Conservation (phyloP, 1,140 invertebrate genomes). For the Eriocheir sinensis region DNA sequence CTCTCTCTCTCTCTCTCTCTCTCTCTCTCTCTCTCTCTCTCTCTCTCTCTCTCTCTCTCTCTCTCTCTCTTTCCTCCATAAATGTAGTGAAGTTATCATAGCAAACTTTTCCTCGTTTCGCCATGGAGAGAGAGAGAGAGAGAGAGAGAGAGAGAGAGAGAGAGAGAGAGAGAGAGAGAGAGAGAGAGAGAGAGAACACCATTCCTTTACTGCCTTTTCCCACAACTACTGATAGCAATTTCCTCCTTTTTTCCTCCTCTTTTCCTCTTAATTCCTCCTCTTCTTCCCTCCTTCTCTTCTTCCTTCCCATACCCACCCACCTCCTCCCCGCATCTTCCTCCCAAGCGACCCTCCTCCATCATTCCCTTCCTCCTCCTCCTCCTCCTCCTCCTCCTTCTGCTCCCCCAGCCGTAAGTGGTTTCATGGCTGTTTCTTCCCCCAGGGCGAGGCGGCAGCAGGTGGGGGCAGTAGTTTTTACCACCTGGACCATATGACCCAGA, state of each 20-base stretch:
- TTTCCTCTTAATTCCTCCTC: not conserved
- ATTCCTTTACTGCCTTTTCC: not conserved
- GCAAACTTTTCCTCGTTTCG: conserved; percentile 27
- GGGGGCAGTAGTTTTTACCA: not conserved
- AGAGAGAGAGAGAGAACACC: conserved; percentile 29
- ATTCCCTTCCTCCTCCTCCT: not conserved
- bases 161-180: conserved; percentile 22
- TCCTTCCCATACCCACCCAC: not conserved
- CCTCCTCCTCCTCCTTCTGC: not conserved
- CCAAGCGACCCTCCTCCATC: not conserved
- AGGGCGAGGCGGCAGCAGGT: not conserved
- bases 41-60: conserved; percentile 22
- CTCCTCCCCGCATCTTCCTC: no score
- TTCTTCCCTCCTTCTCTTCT: not conserved
- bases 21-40: conserved; percentile 20
- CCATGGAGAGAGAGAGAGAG: conserved; percentile 27
- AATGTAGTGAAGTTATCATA: not conserved
- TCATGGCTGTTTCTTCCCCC: not conserved
- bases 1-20: not conserved
- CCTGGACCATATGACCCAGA: not conserved
- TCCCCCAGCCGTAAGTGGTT: not conserved
- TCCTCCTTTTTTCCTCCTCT: not conserved
- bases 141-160: conserved; percentile 36
- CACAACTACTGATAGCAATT: no score
- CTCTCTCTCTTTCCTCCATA: conserved; percentile 17